Percentiles rank a stretch among this genome's conserved stretches.
phyloP scores from a whole-genome alignment of 1,140 invertebrate genomes.

The Bradysia coprophila region DNA sequence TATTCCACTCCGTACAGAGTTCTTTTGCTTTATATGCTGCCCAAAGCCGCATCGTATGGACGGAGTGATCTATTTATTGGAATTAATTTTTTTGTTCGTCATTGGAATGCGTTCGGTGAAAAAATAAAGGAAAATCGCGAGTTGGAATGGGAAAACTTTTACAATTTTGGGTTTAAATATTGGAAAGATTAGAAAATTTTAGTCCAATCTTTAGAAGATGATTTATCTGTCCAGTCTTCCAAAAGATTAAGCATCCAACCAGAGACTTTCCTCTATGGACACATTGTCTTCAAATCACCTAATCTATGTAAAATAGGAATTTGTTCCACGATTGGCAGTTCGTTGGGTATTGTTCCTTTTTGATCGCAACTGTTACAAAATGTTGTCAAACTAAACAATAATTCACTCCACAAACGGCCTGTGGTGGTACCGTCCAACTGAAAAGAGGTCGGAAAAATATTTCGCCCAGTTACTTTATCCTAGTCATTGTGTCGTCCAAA shows the following conservation, averaged over 20 bases:
- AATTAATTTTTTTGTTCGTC: background rate
- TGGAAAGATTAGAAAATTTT: too few relatives aligned
- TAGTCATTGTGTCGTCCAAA: background rate
- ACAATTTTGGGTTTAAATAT: too few relatives aligned
- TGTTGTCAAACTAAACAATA: conserved; percentile 38
- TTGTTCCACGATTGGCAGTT: conserved; percentile 57
- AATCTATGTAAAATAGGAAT: conserved; percentile 58
- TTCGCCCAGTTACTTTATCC: background rate
- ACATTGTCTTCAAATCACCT: conserved; percentile 20
- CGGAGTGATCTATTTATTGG: conserved; percentile 43
- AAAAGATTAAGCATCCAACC: background rate
- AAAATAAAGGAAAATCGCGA: background rate
- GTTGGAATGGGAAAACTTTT: too few relatives aligned
- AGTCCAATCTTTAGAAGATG: background rate
- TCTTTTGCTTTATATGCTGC: conserved; percentile 43
- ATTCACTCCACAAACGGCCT: conserved; percentile 37
- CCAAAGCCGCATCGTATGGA: conserved; percentile 57
- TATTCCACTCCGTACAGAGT: conserved; percentile 51
- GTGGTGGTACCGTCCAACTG: conserved; percentile 16
- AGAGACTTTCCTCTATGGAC: background rate
- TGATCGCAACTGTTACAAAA: conserved; percentile 48
- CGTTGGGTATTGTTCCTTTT: conserved; percentile 24
- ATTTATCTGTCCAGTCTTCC: background rate
- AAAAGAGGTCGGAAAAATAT: conserved; percentile 2
- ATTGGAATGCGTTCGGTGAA: background rate